Conservation (phyloP, 2,888 invertebrate species). For the Teinopalpus imperialis region DNA sequence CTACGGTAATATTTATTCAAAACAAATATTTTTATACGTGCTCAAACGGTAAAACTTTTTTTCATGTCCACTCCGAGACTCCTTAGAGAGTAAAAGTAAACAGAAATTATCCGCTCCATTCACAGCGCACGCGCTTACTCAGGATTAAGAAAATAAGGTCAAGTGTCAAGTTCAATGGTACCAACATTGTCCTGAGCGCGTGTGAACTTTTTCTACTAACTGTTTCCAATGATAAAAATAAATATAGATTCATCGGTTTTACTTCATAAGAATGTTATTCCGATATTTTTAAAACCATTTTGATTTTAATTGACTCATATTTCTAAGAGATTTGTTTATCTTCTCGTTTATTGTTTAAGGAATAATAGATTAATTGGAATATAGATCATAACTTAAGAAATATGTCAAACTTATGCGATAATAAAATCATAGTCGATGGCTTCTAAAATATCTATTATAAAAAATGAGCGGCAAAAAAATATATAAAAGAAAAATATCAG, state of each 20-base stretch:
- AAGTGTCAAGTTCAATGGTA: conserved; percentile 28
- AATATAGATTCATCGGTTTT: conserved; percentile 20
- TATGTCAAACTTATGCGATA: no score
- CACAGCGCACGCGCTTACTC: conserved; percentile 59
- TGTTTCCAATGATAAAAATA: conserved; percentile 28
- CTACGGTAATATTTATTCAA: conserved; percentile 49
- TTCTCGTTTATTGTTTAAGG: no score
- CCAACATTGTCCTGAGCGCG: conserved; percentile 26
- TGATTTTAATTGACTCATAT: no score
- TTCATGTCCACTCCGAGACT: conserved; percentile 49
- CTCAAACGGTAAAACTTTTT: conserved; percentile 59
- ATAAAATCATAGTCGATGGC: no score
- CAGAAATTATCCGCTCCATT: conserved; percentile 74
- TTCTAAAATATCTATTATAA: no score
- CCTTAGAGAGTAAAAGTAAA: conserved; percentile 72
- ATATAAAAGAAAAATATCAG: no score
- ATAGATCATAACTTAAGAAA: no score
- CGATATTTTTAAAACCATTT: no score
- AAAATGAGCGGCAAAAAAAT: no score
- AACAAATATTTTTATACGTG: conserved; percentile 55
- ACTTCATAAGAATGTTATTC: conserved; percentile 1
- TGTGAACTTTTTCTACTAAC: conserved; percentile 29
- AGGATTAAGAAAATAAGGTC: conserved; percentile 41
- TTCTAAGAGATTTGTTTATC: no score
- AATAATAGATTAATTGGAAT: no score